Conservation (phyloP, 2,888 invertebrate species). For the Agonopterix alstromeriana region DNA sequence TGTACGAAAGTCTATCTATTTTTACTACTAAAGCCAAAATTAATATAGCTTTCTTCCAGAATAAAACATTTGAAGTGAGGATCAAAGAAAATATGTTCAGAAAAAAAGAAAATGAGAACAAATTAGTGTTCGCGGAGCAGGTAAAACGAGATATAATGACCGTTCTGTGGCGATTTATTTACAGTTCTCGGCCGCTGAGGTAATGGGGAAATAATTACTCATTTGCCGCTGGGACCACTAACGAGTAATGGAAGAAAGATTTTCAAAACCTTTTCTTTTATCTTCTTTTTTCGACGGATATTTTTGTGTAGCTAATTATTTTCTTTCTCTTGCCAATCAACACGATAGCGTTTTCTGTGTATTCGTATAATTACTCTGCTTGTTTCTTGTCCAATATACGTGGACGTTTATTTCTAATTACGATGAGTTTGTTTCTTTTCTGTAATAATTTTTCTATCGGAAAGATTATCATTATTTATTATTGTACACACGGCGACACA, state of each 20-base stretch:
- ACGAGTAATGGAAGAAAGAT: slow-evolving; percentile 41
- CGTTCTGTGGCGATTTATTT: slow-evolving; percentile 33
- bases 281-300: slow-evolving; percentile 2
- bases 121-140: slow-evolving; percentile 11
- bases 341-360: neutral
- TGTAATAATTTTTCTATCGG: too few species aligned
- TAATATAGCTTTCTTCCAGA: too few species aligned
- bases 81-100: neutral
- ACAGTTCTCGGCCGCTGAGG: slow-evolving; percentile 20
- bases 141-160: slow-evolving; percentile 24
- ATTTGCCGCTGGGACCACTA: slow-evolving; percentile 23
- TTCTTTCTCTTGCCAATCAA: neutral
- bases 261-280: slow-evolving; percentile 14
- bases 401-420: slow-evolving; percentile 15
- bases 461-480: too few species aligned
- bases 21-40: too few species aligned
- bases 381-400: slow-evolving; percentile 6
- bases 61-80: neutral
- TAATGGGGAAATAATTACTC: slow-evolving; percentile 50
- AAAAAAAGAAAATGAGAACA: neutral
- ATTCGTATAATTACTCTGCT: neutral
- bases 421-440: too few species aligned
- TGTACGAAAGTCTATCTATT: too few species aligned
- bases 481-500: too few species aligned
- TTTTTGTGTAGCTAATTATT: slow-evolving; percentile 1